Evolutionary conservation across 2,888 invertebrate species (phyloP), one percentile per base, ranked within the genome.

Genomic region (Drosophila ustulata): DNA sequence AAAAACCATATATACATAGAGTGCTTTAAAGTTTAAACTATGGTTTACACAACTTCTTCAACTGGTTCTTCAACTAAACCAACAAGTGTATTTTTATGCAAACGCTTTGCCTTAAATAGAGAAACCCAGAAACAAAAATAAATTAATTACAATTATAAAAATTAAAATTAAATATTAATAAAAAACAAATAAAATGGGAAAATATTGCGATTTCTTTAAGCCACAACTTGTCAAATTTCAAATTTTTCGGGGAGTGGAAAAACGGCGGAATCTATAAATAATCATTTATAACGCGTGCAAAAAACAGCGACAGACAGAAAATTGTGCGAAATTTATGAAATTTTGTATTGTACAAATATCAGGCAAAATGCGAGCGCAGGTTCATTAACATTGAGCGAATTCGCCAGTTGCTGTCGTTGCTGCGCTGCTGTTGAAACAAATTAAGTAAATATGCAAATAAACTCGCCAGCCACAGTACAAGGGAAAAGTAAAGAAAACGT

Each of bases 61-160:
- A 47, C 34, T 58, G 49, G 41, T 52, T 66, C 46, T 51, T 43
- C 3, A 56, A 47, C 26, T 57, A 66, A 73, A 78, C 45, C 62
- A 68, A 78, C 77, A 83, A 78, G 78, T 83, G 84, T 91, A 91
- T 89, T 91, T 92, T 91, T 91, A 86, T 90, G 91, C 91, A 91
- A 91, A 90, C 80, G 91, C 91, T 92, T 91, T 90, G 91, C 92
- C 91, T 91, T 91, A 82, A 75, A 50, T 66, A 62, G 37, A 37
- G 5, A 71, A 66, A 62, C 59, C 64, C 9, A 50, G 65, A 50
- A 57, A 32, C 11, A 69, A 62, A 64, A 64, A 59, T 13, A 45
- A 51, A 78, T 69, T 41, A 41, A 64, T 69, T 41, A 41, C 62
- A 45, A 58, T 66, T 61, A 59, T 47, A 75, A 61, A 41, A 55